Percentiles rank a stretch among this genome's conserved stretches.
Evolutionary conservation across 2,888 invertebrate genomes (phyloP).

Genomic region (Macrophya alboannulata): DNA sequence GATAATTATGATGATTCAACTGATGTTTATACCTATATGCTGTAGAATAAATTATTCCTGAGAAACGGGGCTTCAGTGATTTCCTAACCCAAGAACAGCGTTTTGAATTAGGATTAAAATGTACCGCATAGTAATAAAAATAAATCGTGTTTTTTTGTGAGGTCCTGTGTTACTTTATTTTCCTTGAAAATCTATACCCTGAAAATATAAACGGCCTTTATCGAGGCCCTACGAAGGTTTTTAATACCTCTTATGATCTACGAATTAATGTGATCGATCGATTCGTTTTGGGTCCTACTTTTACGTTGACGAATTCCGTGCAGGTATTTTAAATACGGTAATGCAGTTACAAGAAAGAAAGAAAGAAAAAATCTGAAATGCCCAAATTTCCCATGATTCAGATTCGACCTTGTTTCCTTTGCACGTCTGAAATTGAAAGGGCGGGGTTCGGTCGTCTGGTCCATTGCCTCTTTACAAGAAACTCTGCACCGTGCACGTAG

Average conservation of each 20-base stretch:
- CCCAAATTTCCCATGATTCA: conserved; percentile 14
- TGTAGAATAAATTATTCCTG: too few relatives aligned
- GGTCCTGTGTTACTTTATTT: background rate
- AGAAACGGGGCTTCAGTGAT: too few relatives aligned
- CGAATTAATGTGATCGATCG: background rate
- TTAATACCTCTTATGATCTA: background rate
- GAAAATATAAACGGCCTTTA: background rate
- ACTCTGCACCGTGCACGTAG: conserved; percentile 15
- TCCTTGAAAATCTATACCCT: background rate
- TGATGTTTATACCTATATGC: too few relatives aligned
- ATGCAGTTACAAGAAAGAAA: background rate
- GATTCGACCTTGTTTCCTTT: conserved; percentile 22
- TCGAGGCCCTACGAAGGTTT: background rate
- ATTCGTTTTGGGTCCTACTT: background rate
- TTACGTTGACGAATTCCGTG: background rate
- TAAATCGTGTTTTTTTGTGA: background rate
- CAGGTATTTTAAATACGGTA: background rate
- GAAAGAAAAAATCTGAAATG: background rate
- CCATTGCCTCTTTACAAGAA: background rate
- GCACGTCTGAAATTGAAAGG: background rate
- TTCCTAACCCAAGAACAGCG: background rate
- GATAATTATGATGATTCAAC: background rate
- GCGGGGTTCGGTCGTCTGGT: background rate
- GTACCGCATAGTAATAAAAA: background rate
- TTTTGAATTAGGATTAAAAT: background rate